Base-by-base conservation (phyloP, 2,113 vertebrate species). In the Siphamia tubifer region DNA sequence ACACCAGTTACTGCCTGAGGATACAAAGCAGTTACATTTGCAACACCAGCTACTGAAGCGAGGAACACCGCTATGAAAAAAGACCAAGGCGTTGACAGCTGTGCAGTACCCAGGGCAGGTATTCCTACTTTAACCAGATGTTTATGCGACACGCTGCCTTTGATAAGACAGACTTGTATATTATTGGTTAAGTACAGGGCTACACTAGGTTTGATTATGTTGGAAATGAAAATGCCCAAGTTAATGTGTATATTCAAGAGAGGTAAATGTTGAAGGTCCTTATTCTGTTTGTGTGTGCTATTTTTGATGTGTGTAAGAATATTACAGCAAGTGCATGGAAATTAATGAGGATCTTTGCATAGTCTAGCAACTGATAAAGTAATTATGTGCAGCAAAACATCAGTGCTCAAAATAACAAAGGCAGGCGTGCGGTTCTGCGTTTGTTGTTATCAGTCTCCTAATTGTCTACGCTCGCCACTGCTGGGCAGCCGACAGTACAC, bases 401-500 rank as follows among this genome's bases (percentile, higher is more conserved):
- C 16, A 30, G 62, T 32, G 53, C 40, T 30, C 23, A 39, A 39
- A 61, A 66, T 10, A 56, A 74, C 28, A 71, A 39, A 47, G 54
- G 20, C 2, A 17, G 36, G 32, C 32, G 9, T 8, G 34, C 51
- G 17, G 16, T 36, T 27, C 11, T 28, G 44, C 20, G 38, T 24
- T 5, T 48, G 44, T 65, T 28, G 38, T 36, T 11, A 36, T 43
- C 28, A 49, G 56, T 53, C 35, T 34, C 23, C 30, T 60, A 64
- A 77, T 70, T 69, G 54, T 42, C 44, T 17, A 16, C n/a, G 49
- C 47, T 53, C 28, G 42, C 30, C 39, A 49, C n/a, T 35, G 15
- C 7, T 12, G 15, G 19, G 15, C 52, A 65, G 60, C 64, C 24
- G 23, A 36, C 68, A 45, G 53, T 56, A 66, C 48, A 66, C 52